Base-by-base conservation (phyloP, 1,140 invertebrate genomes). In the Caenorhabditis inopinata region DNA sequence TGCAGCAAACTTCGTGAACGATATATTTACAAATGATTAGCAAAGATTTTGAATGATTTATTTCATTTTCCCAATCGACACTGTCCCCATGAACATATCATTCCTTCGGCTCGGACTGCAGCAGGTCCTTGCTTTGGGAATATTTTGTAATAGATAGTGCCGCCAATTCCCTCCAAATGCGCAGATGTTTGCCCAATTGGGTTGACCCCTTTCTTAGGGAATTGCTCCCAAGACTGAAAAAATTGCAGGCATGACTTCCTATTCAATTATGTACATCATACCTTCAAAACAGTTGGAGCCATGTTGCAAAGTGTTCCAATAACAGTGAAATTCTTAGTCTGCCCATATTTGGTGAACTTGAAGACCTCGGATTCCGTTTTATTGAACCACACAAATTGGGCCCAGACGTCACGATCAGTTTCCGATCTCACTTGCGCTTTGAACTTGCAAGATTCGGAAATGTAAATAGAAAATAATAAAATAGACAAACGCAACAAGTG, bases 21-120 rank as follows among this genome's bases (percentile, higher is more conserved):
- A n/a, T n/a, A n/a, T n/a, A n/a, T n/a, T n/a, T n/a, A n/a, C n/a
- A n/a, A n/a, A n/a, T n/a, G n/a, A 25, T 11, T 51, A 25, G 9
- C 23, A 11, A 9, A 51, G 49, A 51, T 25, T 51, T 11, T 51
- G 23, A 27, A 68, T 38, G 38, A 5, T 42, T 42, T 5, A 42
- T 7, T 7, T 42, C 32, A 68, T 38, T 68, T 68, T 29, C 58
- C 58, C 11, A 68, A 32, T 38, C 58, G 58, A 42, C 58, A 68
- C n/a, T 68, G 58, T 4, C 58, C 58, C 58, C 58, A 68, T 2
- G 58, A 68, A 68, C 58, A 68, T 11, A 68, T n/a, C 58, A 68
- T 68, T 38, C 58, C 58, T 38, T 68, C 32, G n/a, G 32, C n/a
- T 68, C 58, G 35, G n/a, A 68, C 32, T 11, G 32, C 29, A 21